Evolutionary conservation across 2,888 invertebrate genomes (phyloP), one percentile per base, ranked within the genome.

Genomic region (Zaprionus lineosus): DNA sequence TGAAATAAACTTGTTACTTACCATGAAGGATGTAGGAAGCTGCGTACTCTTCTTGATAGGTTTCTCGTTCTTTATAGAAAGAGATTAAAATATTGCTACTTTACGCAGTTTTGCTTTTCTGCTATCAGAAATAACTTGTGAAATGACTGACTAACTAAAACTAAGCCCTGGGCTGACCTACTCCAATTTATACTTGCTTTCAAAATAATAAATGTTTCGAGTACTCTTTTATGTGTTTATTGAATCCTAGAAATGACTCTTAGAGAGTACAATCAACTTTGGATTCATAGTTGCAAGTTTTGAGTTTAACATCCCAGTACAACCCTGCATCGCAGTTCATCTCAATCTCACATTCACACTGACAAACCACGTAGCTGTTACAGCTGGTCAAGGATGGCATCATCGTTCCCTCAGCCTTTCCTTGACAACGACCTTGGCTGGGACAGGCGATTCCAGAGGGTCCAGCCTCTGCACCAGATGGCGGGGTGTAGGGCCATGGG

Each of bases 291-390:
- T 78, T 64, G 51, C 77, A 78, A 2, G 75, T 67, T 2, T 1
- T 0, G 0, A n/a, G 0, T 0, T 0, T 0, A 1, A 28, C 0
- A 12, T 78, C 75, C 77, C 77, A 78, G n/a, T 73, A 62, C 1
- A 78, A 29, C 0, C 44, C 58, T 0, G 12, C 14, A 0, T 14
- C 3, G 5, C 77, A 78, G 2, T 50, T 4, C 82, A 66, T 37
- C 7, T 58, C 51, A n/a, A 87, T 65, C 48, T 87, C 87, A 34
- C 87, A 87, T 46, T 87, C 87, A 36, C 87, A 87, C 34, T 87
- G 86, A 12, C 87, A 87, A 11, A 87, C 51, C 2, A 74, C 52
- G 19, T 66, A 87, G 0, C 34, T 53, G 2, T 33, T 31, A 46
- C 87, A 86, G 52, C 57, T 77, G 14, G 60, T 70, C 31, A 51